These are phyloP conservation scores for Pachyseris speciosa DNA, from an alignment of 64 coral and sea anemone genomes.

Conservation along the genomic window DNA sequence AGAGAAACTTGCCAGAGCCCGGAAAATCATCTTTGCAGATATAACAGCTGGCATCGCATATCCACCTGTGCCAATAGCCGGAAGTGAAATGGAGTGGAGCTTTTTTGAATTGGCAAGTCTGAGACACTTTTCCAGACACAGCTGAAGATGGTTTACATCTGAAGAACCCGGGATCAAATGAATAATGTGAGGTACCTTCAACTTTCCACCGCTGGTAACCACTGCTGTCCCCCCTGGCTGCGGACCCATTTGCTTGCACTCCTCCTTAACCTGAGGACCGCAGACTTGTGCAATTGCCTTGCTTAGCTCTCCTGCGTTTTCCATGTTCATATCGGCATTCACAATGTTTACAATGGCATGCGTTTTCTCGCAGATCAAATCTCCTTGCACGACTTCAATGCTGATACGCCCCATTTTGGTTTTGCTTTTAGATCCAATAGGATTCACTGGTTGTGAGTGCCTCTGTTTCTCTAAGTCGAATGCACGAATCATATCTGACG, in stretches of 20 bases:
- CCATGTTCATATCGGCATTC: not conserved
- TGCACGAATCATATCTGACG: not conserved
- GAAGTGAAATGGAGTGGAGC: not conserved
- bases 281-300: not conserved
- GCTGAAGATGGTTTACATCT: not conserved
- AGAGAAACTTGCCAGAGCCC: not conserved
- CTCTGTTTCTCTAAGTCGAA: not conserved
- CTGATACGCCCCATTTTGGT: not conserved
- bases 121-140: not conserved
- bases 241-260: not conserved
- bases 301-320: not conserved
- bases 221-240: not conserved
- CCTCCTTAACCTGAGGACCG: not conserved
- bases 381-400: not conserved
- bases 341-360: not conserved
- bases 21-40: not conserved
- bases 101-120: not conserved
- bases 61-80: not conserved
- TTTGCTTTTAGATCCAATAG: not conserved
- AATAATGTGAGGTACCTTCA: not conserved
- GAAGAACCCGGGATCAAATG: not conserved
- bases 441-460: not conserved
- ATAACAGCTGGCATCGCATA: not conserved
- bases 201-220: not conserved
- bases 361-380: not conserved